phyloP scores from a whole-genome alignment of 2,888 invertebrate genomes.

The Nomada ferruginata region DNA sequence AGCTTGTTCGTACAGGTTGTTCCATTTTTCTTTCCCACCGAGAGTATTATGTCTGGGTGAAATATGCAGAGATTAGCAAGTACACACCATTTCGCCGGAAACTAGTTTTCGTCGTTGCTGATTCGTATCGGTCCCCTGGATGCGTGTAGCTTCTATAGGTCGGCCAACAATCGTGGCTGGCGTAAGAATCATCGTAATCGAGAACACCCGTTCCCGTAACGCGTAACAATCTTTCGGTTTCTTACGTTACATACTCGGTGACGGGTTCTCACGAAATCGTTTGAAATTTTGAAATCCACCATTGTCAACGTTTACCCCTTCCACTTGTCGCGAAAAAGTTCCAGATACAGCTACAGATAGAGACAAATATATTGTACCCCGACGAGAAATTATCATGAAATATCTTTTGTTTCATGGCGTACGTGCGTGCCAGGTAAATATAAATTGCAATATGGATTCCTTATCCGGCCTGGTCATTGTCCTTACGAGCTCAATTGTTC shows the following conservation, averaged over 20 bases:
- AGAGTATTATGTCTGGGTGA: neutral
- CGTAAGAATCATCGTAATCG: conserved; percentile 56
- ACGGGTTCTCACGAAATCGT: conserved; percentile 77
- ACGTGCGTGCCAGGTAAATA: neutral
- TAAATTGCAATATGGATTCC: conserved; percentile 50
- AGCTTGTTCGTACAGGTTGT: neutral
- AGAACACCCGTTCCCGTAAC: conserved; percentile 61
- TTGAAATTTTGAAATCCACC: conserved; percentile 75
- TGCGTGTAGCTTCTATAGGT: conserved; percentile 42
- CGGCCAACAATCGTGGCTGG: conserved; percentile 65
- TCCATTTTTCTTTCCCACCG: neutral
- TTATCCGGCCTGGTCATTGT: conserved; percentile 65
- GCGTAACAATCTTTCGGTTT: conserved; percentile 67
- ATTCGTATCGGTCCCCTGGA: conserved; percentile 13
- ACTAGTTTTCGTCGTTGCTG: conserved; percentile 20
- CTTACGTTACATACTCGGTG: conserved; percentile 64
- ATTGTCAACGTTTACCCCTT: conserved; percentile 61
- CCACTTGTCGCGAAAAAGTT: too few species aligned
- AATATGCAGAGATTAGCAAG: neutral
- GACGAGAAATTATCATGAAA: conserved; percentile 52
- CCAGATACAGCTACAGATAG: neutral
- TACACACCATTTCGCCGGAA: neutral
- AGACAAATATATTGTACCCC: neutral
- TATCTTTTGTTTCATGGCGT: neutral
- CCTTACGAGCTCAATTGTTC: conserved; percentile 62